Conservation (phyloP, 2,113 vertebrate species). For the Aptenodytes forsteri region DNA sequence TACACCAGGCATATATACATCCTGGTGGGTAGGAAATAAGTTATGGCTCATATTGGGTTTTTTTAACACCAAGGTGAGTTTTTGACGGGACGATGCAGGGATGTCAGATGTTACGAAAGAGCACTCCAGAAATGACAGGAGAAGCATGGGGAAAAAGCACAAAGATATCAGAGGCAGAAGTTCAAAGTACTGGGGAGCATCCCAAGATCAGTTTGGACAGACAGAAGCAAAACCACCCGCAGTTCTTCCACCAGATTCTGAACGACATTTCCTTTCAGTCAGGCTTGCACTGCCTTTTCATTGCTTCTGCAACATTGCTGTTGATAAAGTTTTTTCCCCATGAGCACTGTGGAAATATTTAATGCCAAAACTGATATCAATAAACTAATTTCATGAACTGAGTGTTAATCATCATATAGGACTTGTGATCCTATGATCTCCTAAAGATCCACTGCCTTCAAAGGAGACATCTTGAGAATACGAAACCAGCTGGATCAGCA, state of each 20-base stretch:
- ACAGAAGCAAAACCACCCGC: not conserved
- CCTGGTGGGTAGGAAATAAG: not conserved
- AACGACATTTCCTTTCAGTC: not conserved
- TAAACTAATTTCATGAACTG: not conserved
- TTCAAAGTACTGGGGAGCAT: not conserved
- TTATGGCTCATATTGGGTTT: not conserved
- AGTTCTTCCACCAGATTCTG: not conserved
- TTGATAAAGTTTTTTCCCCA: not conserved
- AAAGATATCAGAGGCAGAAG: not conserved
- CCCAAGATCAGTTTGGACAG: not conserved
- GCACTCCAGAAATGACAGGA: not conserved
- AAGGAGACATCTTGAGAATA: not conserved
- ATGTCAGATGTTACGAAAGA: not conserved
- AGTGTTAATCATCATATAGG: not conserved
- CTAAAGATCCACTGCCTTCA: not conserved
- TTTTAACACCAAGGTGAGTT: not conserved
- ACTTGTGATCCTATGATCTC: not conserved
- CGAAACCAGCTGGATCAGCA: not conserved
- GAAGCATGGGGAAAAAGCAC: not conserved
- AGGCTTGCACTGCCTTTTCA: not conserved
- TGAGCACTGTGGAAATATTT: not conserved
- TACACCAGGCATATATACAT: not conserved
- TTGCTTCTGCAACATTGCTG: not conserved
- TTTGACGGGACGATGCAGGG: not conserved
- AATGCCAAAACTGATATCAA: not conserved